Evolutionary conservation across 2,113 vertebrate species (phyloP).

Genomic region (Channa maculata): DNA sequence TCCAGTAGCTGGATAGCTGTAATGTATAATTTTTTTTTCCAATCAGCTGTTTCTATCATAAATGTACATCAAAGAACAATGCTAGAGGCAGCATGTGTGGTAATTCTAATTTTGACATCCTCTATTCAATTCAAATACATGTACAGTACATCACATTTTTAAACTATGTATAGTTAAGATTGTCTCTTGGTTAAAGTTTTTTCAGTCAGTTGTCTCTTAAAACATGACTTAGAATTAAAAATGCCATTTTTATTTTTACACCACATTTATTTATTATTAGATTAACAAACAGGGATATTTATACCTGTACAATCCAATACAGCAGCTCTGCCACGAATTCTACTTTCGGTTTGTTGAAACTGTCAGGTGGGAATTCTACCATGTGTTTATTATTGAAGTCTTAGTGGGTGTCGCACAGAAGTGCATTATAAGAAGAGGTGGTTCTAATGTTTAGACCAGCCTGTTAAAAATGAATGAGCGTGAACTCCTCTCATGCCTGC

Average conservation of each 20-base stretch:
- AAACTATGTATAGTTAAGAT: conserved; percentile 5
- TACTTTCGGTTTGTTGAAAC: too few species aligned
- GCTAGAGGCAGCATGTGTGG: neutral
- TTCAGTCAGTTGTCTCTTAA: neutral
- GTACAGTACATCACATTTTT: neutral
- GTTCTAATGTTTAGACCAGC: too few species aligned
- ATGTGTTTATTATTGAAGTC: too few species aligned
- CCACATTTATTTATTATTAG: conserved; percentile 55
- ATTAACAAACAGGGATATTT: conserved; percentile 13
- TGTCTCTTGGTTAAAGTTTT: neutral
- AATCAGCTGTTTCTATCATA: conserved; percentile 5
- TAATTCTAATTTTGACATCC: conserved; percentile 1
- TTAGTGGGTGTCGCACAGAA: too few species aligned
- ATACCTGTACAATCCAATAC: neutral
- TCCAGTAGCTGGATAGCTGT: conserved; percentile 41
- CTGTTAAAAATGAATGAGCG: too few species aligned
- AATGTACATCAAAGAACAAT: neutral
- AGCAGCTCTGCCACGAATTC: too few species aligned
- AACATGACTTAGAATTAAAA: conserved; percentile 4
- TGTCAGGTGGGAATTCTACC: too few species aligned
- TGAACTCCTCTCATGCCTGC: too few species aligned
- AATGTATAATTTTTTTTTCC: conserved; percentile 44
- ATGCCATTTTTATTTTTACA: conserved; percentile 28
- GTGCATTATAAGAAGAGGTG: too few species aligned
- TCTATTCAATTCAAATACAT: neutral